Conservation (phyloP, 2,888 invertebrate species). For the Ophion ellenae region DNA sequence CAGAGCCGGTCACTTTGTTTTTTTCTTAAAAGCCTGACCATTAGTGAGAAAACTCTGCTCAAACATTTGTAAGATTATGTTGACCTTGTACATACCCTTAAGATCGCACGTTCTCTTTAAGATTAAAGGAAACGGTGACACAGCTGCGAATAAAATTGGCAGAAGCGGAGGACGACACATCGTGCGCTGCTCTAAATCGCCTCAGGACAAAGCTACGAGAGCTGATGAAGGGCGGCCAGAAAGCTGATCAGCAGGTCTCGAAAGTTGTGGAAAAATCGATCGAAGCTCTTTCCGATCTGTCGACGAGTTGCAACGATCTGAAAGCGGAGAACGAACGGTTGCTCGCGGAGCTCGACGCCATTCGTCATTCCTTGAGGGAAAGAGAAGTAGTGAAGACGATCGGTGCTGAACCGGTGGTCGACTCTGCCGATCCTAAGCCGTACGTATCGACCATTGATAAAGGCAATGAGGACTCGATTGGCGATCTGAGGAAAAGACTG, state of each 20-base stretch:
- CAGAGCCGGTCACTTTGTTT: no score
- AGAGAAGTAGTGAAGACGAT: background rate
- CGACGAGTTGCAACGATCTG: slow-evolving; percentile 74
- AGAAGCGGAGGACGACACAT: slow-evolving; percentile 76
- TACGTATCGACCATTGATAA: slow-evolving; percentile 19
- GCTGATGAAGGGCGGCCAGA: slow-evolving; percentile 75
- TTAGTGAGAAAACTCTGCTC: no score
- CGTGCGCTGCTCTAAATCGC: slow-evolving; percentile 78
- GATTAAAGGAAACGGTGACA: slow-evolving; percentile 75
- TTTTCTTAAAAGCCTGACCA: no score
- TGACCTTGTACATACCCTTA: background rate
- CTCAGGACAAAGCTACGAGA: slow-evolving; percentile 78
- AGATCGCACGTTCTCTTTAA: slow-evolving; percentile 51
- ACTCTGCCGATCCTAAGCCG: background rate
- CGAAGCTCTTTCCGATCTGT: slow-evolving; percentile 74
- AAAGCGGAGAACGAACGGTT: slow-evolving; percentile 73
- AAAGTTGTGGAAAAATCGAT: slow-evolving; percentile 76
- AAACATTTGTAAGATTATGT: background rate
- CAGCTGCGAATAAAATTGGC: slow-evolving; percentile 73
- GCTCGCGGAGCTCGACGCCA: slow-evolving; percentile 63
- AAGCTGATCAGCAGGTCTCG: slow-evolving; percentile 72
- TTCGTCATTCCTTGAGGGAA: slow-evolving; percentile 56
- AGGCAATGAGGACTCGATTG: slow-evolving; percentile 40
- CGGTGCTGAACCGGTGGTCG: background rate
- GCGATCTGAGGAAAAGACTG: slow-evolving; percentile 70